Evolutionary conservation across 1,140 invertebrate genomes (phyloP).

Genomic region (Hirudo medicinalis): DNA sequence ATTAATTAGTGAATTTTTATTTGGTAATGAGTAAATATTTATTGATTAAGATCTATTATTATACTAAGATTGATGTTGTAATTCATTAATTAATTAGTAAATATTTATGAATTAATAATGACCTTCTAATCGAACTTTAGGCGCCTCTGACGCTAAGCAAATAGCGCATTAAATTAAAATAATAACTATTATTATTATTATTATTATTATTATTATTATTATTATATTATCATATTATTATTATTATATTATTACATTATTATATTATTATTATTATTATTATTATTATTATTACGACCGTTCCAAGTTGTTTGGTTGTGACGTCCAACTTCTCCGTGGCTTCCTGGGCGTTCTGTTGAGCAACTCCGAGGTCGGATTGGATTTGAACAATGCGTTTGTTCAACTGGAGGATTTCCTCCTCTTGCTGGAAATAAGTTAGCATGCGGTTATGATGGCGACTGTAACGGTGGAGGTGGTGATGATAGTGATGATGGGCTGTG

Average conservation of each 20-base stretch:
- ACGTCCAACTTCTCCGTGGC: constrained; percentile 9
- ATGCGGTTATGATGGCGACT: neutral
- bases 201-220: too few species aligned
- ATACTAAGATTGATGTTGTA: too few species aligned
- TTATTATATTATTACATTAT: neutral
- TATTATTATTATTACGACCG: neutral
- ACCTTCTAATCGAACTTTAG: too few species aligned
- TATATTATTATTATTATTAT: neutral
- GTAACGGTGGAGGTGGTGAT: too few species aligned
- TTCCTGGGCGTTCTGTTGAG: constrained; percentile 8
- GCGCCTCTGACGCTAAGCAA: too few species aligned
- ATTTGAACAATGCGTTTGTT: constrained; percentile 15
- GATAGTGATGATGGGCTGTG: too few species aligned
- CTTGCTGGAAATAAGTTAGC: constrained; percentile 8
- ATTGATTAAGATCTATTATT: too few species aligned
- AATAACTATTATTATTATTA: too few species aligned
- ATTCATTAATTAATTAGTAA: neutral
- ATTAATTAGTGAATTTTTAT: too few species aligned
- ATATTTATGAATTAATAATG: neutral
- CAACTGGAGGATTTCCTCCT: constrained; percentile 11
- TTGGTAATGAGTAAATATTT: too few species aligned
- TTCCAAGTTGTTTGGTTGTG: constrained; percentile 10
- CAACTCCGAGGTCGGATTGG: constrained; percentile 2
- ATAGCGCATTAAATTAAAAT: too few species aligned
- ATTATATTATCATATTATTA: too few species aligned